These are phyloP conservation scores for Caenorhabditis elegans DNA, from an alignment of 1,140 invertebrate genomes.

Conservation along the genomic window DNA sequence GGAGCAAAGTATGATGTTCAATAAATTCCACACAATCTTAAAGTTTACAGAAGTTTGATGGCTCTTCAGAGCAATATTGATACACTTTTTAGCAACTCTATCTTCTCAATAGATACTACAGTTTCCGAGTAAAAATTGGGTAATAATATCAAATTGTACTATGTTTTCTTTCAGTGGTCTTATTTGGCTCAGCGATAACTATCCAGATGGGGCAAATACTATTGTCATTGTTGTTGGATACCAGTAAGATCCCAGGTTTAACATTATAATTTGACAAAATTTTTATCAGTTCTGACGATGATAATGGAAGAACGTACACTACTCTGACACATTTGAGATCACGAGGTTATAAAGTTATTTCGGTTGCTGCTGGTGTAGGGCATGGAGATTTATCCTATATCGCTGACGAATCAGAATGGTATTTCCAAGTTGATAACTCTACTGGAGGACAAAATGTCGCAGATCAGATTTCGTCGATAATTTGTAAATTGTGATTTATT, in stretches of 20 bases:
- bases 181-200: not conserved
- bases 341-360: not conserved
- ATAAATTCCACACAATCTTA: too few relatives aligned
- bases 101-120: not conserved
- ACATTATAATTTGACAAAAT: too few relatives aligned
- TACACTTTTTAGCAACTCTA: not conserved
- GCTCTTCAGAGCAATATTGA: not conserved
- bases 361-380: not conserved
- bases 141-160: too few relatives aligned
- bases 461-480: not conserved
- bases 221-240: not conserved
- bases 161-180: not conserved
- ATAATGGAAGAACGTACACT: not conserved
- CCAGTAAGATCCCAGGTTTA: not conserved
- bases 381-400: not conserved
- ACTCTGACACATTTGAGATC: too few relatives aligned
- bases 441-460: not conserved
- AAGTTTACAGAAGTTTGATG: not conserved
- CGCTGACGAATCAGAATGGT: not conserved
- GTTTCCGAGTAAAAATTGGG: not conserved
- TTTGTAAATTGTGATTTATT: constrained; percentile 11
- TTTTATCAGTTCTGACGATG: not conserved
- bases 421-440: not conserved
- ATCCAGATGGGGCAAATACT: not conserved
- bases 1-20: not conserved